Base-by-base conservation (phyloP, 2,888 invertebrate species). In the Pandemis cinnamomeana region DNA sequence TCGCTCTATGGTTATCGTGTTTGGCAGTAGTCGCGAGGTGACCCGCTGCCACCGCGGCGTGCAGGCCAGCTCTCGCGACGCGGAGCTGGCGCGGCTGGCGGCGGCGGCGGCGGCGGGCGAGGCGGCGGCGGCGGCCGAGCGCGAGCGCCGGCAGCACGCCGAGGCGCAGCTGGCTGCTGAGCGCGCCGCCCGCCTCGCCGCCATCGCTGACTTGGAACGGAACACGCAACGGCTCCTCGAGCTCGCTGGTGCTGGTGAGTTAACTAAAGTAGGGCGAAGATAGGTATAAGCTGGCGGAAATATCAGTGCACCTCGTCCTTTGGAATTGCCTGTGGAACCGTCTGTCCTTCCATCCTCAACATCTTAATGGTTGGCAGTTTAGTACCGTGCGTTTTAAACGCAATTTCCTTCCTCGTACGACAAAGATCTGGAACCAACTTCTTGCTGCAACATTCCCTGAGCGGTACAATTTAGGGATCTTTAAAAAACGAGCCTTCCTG, bases 181-280 rank as follows among this genome's bases (percentile, higher is more conserved):
- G 82, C 94, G 95, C 3, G 95, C 96, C 10, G 97, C 97, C 74
- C 95, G 97, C 71, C 95, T 96, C n/a, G 96, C 96, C 5, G 96
- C 97, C 73, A 95, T 96, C 82, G 95, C 96, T 15, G 97, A 97
- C 87, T 89, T 97, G 63, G 96, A 97, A 80, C 94, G 95, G 77
- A 97, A 97, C 86, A 96, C 97, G 27, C 96, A 96, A 81, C 92
- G 97, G 68, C 95, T 97, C 58, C 91, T 97, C 79, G 96, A 95
- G 61, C 93, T 95, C 81, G 93, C 89, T 85, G 89, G 95, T 80
- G 87, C 90, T 83, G 88, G 95, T 95, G 73, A 92, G 92, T 76
- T 61, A 15, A n/a, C 3, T 36, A 4, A 36, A 36, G 27, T 36
- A 2, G 27, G 27, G 27, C 27, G 27, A 36, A 36, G 1, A 36